Conservation (phyloP, 2,888 invertebrate species). For the Sialis lutaria region DNA sequence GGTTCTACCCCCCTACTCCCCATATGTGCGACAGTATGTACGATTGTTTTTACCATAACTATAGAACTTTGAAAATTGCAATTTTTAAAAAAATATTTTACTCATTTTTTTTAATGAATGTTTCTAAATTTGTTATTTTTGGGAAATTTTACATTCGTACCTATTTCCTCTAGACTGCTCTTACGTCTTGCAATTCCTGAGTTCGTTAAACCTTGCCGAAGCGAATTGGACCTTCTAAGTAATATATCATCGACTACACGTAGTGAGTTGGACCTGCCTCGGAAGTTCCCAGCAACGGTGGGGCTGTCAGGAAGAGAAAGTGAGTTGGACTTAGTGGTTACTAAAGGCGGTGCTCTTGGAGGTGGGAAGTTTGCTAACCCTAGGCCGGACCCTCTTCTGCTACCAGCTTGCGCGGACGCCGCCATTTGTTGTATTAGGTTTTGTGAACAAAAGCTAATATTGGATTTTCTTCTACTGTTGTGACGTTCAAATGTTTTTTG, state of each 20-base stretch:
- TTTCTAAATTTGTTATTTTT: too few relatives aligned
- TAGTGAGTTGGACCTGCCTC: conserved; percentile 72
- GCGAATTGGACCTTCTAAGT: conserved; percentile 64
- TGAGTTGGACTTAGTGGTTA: conserved; percentile 74
- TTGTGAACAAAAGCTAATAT: conserved; percentile 79
- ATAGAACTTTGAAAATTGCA: too few relatives aligned
- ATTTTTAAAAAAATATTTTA: too few relatives aligned
- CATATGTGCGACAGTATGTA: too few relatives aligned
- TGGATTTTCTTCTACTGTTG: conserved; percentile 77
- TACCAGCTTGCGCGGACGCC: conserved; percentile 29
- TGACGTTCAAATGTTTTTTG: conserved; percentile 89
- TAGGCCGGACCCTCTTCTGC: conserved; percentile 24
- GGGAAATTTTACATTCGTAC: conserved; percentile 18
- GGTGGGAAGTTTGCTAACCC: conserved; percentile 43
- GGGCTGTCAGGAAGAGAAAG: conserved; percentile 79
- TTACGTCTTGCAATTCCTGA: conserved; percentile 47
- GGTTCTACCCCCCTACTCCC: too few relatives aligned
- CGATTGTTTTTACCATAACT: too few relatives aligned
- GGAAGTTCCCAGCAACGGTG: conserved; percentile 59
- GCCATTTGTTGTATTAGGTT: conserved; percentile 48
- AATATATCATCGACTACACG: conserved; percentile 75
- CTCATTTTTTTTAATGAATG: too few relatives aligned
- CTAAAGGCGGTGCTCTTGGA: conserved; percentile 55
- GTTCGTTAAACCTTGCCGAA: conserved; percentile 62
- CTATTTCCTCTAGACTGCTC: conserved; percentile 74